These are phyloP conservation scores for Bolinopsis microptera DNA, from an alignment of 37 sponge, comb jelly and placozoan species.

Conservation along the genomic window DNA sequence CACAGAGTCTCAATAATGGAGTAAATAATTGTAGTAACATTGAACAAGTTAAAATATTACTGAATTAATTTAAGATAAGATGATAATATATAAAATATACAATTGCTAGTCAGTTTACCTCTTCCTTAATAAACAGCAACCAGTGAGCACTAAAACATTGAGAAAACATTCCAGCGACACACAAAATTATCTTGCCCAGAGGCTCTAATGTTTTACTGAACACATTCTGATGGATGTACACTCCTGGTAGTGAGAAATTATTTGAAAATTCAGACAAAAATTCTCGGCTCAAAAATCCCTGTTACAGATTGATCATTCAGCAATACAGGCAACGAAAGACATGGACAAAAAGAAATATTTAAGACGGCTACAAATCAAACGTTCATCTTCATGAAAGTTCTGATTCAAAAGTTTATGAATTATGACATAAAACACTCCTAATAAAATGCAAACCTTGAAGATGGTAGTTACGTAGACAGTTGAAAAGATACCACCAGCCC, in stretches of 20 bases:
- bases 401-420: no score
- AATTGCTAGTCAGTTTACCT: background rate
- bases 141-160: conserved; percentile 33
- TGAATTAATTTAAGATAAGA: background rate
- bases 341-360: no score
- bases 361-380: no score
- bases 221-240: background rate
- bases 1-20: no score
- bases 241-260: background rate
- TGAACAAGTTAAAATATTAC: background rate
- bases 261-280: background rate
- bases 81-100: background rate
- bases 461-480: background rate
- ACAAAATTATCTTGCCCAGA: conserved; percentile 6
- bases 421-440: background rate
- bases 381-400: no score
- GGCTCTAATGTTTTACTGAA: background rate
- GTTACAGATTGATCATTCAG: no score
- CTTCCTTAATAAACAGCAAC: background rate
- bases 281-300: no score
- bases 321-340: no score
- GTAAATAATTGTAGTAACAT: no score
- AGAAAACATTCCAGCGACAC: conserved; percentile 17
- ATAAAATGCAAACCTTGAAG: background rate
- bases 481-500: conserved; percentile 41